Percentiles rank a stretch among this genome's conserved stretches.
Evolutionary conservation across 2,797 vertebrate genomes (phyloP).

Genomic region (Ptychobarbus kaznakovi): DNA sequence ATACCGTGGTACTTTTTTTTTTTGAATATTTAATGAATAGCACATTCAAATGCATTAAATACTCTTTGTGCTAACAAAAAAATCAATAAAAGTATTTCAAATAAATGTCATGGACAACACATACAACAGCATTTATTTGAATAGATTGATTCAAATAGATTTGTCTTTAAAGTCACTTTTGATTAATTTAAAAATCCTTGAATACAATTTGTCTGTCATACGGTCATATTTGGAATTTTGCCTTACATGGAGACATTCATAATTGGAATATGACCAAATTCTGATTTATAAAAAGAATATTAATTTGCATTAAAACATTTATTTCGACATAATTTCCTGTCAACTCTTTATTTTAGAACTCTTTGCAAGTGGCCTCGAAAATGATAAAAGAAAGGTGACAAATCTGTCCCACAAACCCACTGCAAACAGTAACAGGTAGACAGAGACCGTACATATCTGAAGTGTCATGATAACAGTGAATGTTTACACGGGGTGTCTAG

Average conservation of each 20-base stretch:
- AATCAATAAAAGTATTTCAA: no score
- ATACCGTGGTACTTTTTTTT: no score
- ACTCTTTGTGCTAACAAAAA: not conserved
- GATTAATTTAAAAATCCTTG: not conserved
- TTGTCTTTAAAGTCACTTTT: not conserved
- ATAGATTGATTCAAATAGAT: no score
- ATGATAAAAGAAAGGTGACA: not conserved
- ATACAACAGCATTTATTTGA: no score
- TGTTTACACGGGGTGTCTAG: conserved; percentile 43
- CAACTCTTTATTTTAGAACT: not conserved
- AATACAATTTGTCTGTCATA: no score
- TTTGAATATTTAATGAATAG: not conserved
- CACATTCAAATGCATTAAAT: not conserved
- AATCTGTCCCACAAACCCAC: not conserved
- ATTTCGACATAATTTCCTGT: no score
- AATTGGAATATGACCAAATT: not conserved
- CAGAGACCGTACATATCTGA: not conserved
- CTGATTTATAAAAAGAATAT: not conserved
- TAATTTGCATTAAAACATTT: not conserved
- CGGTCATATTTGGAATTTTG: not conserved
- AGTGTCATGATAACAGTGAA: conserved; percentile 25
- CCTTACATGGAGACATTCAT: not conserved
- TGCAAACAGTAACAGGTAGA: not conserved
- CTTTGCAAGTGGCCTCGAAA: not conserved
- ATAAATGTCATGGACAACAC: no score